These are phyloP conservation scores for Blastomussa wellsi DNA, from an alignment of 92 coral and sea anemone species.

Conservation along the genomic window DNA sequence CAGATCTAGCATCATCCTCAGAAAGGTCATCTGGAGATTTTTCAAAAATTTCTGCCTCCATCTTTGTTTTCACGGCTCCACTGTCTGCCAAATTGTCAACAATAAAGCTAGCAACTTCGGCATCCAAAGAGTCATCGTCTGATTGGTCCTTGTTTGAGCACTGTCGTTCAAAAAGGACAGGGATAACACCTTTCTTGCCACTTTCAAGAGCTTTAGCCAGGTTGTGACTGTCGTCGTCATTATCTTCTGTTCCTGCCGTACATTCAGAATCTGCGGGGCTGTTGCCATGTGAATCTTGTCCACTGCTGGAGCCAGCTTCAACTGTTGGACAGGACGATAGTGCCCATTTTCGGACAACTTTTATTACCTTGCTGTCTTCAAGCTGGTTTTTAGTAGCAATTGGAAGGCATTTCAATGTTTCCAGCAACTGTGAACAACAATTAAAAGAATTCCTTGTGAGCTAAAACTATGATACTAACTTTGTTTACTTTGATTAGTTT, in stretches of 20 bases:
- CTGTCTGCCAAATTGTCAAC: conserved; percentile 28
- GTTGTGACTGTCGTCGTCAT: conserved; percentile 46
- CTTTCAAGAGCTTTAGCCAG: conserved; percentile 18
- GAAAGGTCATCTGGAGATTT: conserved; percentile 89
- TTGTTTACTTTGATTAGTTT: too few relatives aligned
- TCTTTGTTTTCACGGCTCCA: conserved; percentile 24
- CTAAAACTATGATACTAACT: not conserved
- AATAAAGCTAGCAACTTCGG: conserved; percentile 62
- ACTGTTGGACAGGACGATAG: conserved; percentile 51
- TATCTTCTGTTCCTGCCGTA: conserved; percentile 64
- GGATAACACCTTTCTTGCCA: conserved; percentile 36
- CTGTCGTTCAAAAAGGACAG: conserved; percentile 41
- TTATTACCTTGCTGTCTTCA: conserved; percentile 88
- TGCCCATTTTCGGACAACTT: conserved; percentile 92
- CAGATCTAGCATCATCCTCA: conserved; percentile 82
- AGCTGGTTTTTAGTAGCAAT: conserved; percentile 90
- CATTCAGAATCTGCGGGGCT: conserved; percentile 76
- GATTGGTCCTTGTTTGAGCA: conserved; percentile 62
- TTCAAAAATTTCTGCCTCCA: conserved; percentile 48
- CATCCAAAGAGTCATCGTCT: conserved; percentile 69
- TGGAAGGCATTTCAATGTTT: conserved; percentile 82
- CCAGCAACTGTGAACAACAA: conserved; percentile 63
- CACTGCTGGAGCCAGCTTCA: conserved; percentile 82
- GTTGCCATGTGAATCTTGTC: conserved; percentile 69
- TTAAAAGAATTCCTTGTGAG: not conserved